Conservation (phyloP, 37 sponge, comb jelly and placozoan genomes). For the Haliclona indistincta region DNA sequence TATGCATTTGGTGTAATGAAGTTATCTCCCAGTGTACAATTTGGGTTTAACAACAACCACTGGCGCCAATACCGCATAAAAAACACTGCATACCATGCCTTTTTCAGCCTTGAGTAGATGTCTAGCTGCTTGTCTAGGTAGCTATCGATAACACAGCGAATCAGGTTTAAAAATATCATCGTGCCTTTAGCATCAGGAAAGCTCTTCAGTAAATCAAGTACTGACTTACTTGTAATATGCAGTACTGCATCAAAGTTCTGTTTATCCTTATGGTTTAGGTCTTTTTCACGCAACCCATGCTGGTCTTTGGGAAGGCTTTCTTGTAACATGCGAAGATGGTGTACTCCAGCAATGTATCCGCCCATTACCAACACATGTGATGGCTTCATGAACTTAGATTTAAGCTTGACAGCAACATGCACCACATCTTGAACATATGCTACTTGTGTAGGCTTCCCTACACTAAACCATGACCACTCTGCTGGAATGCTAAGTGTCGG, state of each 20-base stretch:
- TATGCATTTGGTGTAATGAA: conserved; percentile 41
- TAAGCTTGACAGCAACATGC: conserved; percentile 45
- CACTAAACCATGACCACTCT: conserved; percentile 25
- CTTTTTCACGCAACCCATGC: conserved; percentile 28
- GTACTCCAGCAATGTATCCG: conserved; percentile 20
- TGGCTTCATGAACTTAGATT: conserved; percentile 17
- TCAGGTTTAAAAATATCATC: background rate
- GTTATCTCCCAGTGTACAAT: conserved; percentile 26
- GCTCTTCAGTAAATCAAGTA: background rate
- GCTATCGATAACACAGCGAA: conserved; percentile 28
- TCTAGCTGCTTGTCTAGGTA: conserved; percentile 23
- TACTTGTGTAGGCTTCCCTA: conserved; percentile 18
- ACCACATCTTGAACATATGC: conserved; percentile 30
- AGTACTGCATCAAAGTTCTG: conserved; percentile 28
- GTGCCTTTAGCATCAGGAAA: conserved; percentile 47
- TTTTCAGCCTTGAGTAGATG: conserved; percentile 11
- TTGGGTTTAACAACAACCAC: conserved; percentile 5
- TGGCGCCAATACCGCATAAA: conserved; percentile 39
- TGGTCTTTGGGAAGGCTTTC: conserved; percentile 12
- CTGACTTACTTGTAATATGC: conserved; percentile 7
- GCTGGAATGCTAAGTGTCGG: background rate
- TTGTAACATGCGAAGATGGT: conserved; percentile 7
- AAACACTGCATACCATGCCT: conserved; percentile 42
- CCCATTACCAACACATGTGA: conserved; percentile 20
- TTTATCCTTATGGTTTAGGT: conserved; percentile 12